Percentiles rank a stretch among this genome's conserved stretches.
Evolutionary conservation across 2,113 vertebrate genomes (phyloP).

Genomic region (Xenotilapia longispinis): DNA sequence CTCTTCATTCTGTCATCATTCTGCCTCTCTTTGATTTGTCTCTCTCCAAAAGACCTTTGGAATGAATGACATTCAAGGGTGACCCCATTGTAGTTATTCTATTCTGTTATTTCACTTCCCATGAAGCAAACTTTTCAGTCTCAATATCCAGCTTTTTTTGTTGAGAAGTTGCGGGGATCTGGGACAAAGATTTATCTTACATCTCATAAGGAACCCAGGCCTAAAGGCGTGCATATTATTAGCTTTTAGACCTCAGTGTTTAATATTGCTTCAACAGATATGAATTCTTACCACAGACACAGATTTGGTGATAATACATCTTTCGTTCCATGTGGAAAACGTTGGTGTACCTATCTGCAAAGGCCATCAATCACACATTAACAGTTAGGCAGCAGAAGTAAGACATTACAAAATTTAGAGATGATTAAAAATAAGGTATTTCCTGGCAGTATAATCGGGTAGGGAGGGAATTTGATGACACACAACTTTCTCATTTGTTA

Average conservation of each 20-base stretch:
- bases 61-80: conserved; percentile 18
- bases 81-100: conserved; percentile 19
- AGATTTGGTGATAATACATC: not conserved
- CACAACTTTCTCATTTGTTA: not conserved
- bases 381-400: conserved; percentile 8
- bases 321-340: not conserved
- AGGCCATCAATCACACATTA: conserved; percentile 41
- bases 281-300: conserved; percentile 14
- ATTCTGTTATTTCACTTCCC: not conserved
- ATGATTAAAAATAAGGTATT: not conserved
- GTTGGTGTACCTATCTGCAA: not conserved
- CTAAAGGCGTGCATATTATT: conserved; percentile 49
- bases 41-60: conserved; percentile 2
- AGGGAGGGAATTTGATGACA: not conserved
- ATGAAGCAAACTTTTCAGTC: not conserved
- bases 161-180: conserved; percentile 31
- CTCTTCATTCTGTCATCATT: not conserved
- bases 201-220: conserved; percentile 25
- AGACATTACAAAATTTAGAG: not conserved
- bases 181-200: conserved; percentile 48
- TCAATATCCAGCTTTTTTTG: conserved; percentile 4
- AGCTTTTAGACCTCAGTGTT: conserved; percentile 43
- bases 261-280: conserved; percentile 37
- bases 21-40: not conserved
- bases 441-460: not conserved